Evolutionary conservation across 2,888 invertebrate species (phyloP), one percentile per base, ranked within the genome.

Genomic region (Sericinus montela): DNA sequence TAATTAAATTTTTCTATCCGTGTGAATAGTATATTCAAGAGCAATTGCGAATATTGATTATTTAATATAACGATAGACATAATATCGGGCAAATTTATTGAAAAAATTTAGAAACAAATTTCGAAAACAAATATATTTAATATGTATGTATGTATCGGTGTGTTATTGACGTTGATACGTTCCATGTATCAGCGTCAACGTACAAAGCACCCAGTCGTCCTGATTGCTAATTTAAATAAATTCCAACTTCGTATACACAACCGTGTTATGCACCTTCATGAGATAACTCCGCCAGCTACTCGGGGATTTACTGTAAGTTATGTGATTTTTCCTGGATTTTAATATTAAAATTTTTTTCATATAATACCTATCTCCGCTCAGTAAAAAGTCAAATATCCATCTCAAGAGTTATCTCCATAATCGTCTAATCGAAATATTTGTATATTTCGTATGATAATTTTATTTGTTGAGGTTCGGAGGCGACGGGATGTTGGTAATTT

Each of bases 171-270:
- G n/a, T n/a, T n/a, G n/a, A n/a, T n/a, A n/a, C n/a, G n/a, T n/a
- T n/a, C n/a, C n/a, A n/a, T n/a, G n/a, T n/a, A n/a, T n/a, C n/a
- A n/a, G n/a, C n/a, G n/a, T 53, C 45, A 34, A 48, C 23, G 36
- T 45, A 41, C 40, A 11, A 29, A 34, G 28, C 11, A 23, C 13
- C 14, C 11, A 11, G 30, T n/a, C n/a, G 40, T 50, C 36, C 45
- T 41, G 48, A 56, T 59, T 46, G 48, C 48, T 61, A 52, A 71
- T 74, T 73, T 72, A 56, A 74, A 75, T 74, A 69, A 70, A 70
- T 63, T 65, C 46, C 45, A 57, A 56, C 67, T 72, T 62, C 52
- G 65, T 63, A 62, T 65, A 60, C 63, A 58, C 45, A 36, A 53
- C 36, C 28, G 38, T 9, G 34, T 30, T 28, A 28, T 29, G 28